Percentiles rank a stretch among this genome's conserved stretches.
Conservation (phyloP, 2,797 vertebrate genomes). For the Oryzias sinensis region DNA sequence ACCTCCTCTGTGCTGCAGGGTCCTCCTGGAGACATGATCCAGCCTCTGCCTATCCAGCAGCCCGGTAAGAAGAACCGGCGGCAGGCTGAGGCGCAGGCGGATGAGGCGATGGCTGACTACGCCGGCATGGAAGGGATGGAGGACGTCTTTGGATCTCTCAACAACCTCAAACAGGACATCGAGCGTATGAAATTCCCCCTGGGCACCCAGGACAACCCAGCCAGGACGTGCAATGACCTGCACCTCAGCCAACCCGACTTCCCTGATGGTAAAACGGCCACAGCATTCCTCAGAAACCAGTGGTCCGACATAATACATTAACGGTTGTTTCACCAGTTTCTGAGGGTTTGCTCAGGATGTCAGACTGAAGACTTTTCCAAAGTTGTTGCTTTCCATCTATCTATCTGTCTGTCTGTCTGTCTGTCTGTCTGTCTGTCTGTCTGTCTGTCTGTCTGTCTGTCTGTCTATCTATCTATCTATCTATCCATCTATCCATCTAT, state of each 20-base stretch:
- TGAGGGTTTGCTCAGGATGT: neutral
- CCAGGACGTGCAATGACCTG: constrained; percentile 94
- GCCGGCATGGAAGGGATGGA: constrained; percentile 87
- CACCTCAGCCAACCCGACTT: constrained; percentile 94
- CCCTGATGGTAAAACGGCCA: constrained; percentile 84
- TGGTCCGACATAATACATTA: neutral
- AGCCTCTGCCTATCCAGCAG: constrained; percentile 91
- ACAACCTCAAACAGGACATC: constrained; percentile 94
- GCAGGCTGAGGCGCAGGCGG: constrained; percentile 82
- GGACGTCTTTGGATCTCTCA: constrained; percentile 93
- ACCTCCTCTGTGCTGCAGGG: constrained; percentile 76
- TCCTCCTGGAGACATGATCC: constrained; percentile 91
- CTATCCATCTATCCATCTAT: too few species aligned
- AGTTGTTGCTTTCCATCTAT: neutral
- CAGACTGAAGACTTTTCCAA: neutral
- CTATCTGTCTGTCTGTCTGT: too few species aligned
- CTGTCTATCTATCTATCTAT: too few species aligned
- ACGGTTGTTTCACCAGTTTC: neutral
- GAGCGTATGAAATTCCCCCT: constrained; percentile 97
- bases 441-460: too few species aligned
- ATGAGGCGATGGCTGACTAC: constrained; percentile 85
- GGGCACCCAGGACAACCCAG: constrained; percentile 94
- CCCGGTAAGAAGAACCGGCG: constrained; percentile 83
- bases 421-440: too few species aligned
- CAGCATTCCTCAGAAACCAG: neutral